Evolutionary conservation across 2,888 invertebrate species (phyloP).

Genomic region (Drosophila testacea): DNA sequence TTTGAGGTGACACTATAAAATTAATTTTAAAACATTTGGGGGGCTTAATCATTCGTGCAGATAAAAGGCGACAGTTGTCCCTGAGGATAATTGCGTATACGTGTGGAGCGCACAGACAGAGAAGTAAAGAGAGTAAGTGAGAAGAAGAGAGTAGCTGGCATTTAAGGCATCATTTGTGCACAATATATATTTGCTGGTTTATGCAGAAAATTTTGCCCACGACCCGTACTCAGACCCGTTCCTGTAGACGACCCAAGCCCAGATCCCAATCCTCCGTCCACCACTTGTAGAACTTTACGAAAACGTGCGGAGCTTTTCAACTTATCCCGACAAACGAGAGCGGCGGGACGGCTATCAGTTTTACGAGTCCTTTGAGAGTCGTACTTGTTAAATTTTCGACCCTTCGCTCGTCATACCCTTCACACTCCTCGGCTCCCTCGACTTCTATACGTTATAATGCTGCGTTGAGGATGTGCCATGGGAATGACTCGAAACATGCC

Average conservation of each 20-base stretch:
- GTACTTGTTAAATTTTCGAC: slow-evolving; percentile 71
- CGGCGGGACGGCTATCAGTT: slow-evolving; percentile 65
- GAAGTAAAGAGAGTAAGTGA: background rate
- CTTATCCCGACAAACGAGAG: slow-evolving; percentile 38
- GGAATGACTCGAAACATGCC: slow-evolving; percentile 63
- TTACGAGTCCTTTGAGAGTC: slow-evolving; percentile 76
- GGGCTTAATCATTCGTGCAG: slow-evolving; percentile 72
- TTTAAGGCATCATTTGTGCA: slow-evolving; percentile 76
- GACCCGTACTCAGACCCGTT: slow-evolving; percentile 16
- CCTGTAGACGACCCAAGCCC: slow-evolving; percentile 13
- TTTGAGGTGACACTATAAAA: slow-evolving; percentile 68
- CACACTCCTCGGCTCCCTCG: background rate
- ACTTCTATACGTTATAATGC: slow-evolving; percentile 29
- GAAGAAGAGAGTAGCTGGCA: slow-evolving; percentile 31
- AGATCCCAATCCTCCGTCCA: slow-evolving; percentile 42
- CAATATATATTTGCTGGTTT: slow-evolving; percentile 67
- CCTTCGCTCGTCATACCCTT: slow-evolving; percentile 14
- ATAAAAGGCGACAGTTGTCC: slow-evolving; percentile 76
- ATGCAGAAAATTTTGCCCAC: slow-evolving; percentile 55
- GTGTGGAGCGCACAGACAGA: slow-evolving; percentile 45
- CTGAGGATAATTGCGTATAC: slow-evolving; percentile 72
- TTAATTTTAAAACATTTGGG: slow-evolving; percentile 73
- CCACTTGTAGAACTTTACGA: slow-evolving; percentile 72
- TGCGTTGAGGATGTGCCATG: slow-evolving; percentile 22
- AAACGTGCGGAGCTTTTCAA: slow-evolving; percentile 75